These are phyloP conservation scores for Rachycentron canadum DNA, from an alignment of 2,797 vertebrate species.

Conservation along the genomic window DNA sequence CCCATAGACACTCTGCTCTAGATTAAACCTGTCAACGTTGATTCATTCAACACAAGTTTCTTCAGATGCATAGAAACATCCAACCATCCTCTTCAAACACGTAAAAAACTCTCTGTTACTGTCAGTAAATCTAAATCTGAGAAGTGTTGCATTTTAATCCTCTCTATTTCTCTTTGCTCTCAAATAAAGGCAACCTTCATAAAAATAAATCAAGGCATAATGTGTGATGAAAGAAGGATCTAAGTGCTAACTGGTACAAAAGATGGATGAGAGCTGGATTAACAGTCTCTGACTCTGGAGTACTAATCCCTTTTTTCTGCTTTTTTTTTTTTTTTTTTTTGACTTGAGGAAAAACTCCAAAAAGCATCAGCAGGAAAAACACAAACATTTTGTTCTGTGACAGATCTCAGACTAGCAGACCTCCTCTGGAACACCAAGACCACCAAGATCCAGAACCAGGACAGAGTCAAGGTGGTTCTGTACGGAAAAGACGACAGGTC, in stretches of 20 bases:
- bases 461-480: background rate
- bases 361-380: conserved; percentile 52
- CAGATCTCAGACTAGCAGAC: background rate
- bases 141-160: conserved; percentile 39
- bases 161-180: conserved; percentile 42
- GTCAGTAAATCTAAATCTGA: conserved; percentile 27
- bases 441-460: background rate
- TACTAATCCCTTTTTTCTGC: conserved; percentile 46
- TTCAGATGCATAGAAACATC: conserved; percentile 58
- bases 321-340: background rate
- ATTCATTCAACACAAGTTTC: conserved; percentile 29
- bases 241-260: background rate
- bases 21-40: background rate
- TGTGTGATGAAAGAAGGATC: conserved; percentile 30
- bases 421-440: background rate
- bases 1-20: background rate
- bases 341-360: conserved; percentile 6
- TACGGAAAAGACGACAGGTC: background rate
- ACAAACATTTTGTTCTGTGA: conserved; percentile 48
- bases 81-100: conserved; percentile 16
- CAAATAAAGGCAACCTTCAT: conserved; percentile 60
- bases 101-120: conserved; percentile 24
- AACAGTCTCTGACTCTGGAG: conserved; percentile 22
- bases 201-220: conserved; percentile 63
- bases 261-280: conserved; percentile 3